Conservation (phyloP, 23 tunicate genomes). For the Styela plicata region DNA sequence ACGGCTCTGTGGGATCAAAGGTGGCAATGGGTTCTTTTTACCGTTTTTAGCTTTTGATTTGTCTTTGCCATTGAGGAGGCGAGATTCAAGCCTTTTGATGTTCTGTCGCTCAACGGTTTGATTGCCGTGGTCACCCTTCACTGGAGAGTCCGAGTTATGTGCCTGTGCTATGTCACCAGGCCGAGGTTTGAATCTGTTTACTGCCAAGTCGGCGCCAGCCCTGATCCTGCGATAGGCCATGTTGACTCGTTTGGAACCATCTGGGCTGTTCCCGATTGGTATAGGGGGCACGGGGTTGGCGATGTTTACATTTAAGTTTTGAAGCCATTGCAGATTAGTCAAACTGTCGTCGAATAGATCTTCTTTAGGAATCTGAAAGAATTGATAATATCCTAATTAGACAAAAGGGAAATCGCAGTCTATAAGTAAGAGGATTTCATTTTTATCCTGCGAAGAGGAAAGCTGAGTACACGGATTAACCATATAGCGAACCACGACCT, state of each 20-base stretch:
- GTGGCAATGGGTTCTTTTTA: constrained; percentile 29
- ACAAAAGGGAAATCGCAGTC: too few relatives aligned
- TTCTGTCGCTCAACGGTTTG: constrained; percentile 14
- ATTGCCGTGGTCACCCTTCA: constrained; percentile 13
- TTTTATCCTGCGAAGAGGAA: too few relatives aligned
- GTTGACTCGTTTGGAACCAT: not conserved
- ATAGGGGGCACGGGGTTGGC: constrained; percentile 29
- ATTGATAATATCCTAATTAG: too few relatives aligned
- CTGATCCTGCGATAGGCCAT: constrained; percentile 14
- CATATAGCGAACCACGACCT: too few relatives aligned
- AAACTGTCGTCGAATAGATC: constrained; percentile 83
- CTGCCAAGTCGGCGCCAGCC: not conserved
- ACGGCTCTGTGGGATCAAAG: constrained; percentile 34
- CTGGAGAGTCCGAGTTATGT: not conserved
- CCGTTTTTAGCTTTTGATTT: constrained; percentile 4
- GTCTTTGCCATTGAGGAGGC: constrained; percentile 1
- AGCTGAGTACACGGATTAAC: too few relatives aligned
- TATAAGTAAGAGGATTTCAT: too few relatives aligned
- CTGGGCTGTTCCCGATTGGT: not conserved
- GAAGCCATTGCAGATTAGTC: constrained; percentile 88
- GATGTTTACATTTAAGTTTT: constrained; percentile 87
- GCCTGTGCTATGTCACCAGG: not conserved
- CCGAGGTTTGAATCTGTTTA: not conserved
- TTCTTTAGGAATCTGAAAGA: constrained; percentile 45
- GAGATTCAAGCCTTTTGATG: constrained; percentile 15